Evolutionary conservation across 2,888 invertebrate species (phyloP), one percentile per base, ranked within the genome.

Genomic region (Lycocerus yunnanus): DNA sequence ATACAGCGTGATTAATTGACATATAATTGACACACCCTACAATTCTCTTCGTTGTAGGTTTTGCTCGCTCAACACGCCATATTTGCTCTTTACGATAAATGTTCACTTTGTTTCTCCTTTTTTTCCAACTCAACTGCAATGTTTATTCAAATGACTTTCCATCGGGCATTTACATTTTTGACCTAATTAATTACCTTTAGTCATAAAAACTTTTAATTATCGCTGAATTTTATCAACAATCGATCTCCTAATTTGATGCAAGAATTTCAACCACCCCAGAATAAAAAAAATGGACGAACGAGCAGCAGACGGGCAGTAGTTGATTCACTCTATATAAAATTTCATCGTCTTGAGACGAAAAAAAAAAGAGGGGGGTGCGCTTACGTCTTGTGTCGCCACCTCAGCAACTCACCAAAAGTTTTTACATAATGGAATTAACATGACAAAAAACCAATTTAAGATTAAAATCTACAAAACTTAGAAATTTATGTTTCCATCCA

Each of bases 11-110:
- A 63, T 63, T 63, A 63, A 63, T 63, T 63, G 61, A 63, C 61
- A 63, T 63, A 63, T 63, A 63, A 63, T 63, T 63, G 61, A 63
- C 61, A 63, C 61, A 63, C 61, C 61, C 61, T 63, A 63, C 20
- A 63, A 63, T 63, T 18, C 61, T 43, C 43, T 63, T 18, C 61
- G 61, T 63, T 63, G 61, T 63, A 63, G 61, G 61, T 63, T 63
- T 60, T 63, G 18, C 61, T 63, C 18, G 20, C 20, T 63, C 61
- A 20, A 63, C 61, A 63, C 61, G 61, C 61, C 61, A 63, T 63
- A 63, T 63, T 63, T 63, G 61, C 61, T 43, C 43, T 63, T 63
- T 18, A 63, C 61, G n/a, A 63, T 61, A 63, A 63, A 63, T 43
- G 43, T 43, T 43, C 43, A 43, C 43, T 43, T 43, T 43, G 43